Evolutionary conservation across 2,888 invertebrate species (phyloP).

Genomic region (Calephelis perditalis): DNA sequence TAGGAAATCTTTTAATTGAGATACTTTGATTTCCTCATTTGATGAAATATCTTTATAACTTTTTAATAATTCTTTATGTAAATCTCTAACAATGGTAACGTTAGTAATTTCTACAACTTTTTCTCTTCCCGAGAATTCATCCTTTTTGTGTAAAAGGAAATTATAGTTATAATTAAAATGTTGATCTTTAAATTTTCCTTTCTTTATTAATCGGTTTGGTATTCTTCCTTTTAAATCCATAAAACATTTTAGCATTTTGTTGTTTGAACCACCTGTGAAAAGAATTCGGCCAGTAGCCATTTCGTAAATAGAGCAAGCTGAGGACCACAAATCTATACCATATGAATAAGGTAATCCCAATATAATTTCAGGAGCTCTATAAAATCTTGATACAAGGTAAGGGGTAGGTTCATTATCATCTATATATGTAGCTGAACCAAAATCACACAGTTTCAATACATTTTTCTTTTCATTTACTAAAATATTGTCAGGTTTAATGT

Average conservation of each 20-base stretch:
- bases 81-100: conserved; percentile 88
- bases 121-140: conserved; percentile 97
- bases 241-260: conserved; percentile 98
- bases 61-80: conserved; percentile 91
- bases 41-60: conserved; percentile 87
- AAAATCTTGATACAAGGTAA: conserved; percentile 98
- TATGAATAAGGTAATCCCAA: conserved; percentile 96
- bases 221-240: conserved; percentile 99
- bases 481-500: conserved; percentile 99
- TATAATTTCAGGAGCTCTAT: conserved; percentile 99
- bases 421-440: conserved; percentile 96
- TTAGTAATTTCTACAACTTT: conserved; percentile 95
- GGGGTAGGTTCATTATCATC: conserved; percentile 98
- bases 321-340: conserved; percentile 98
- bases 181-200: conserved; percentile 96
- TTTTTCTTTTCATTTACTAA: conserved; percentile 98
- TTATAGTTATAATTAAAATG: conserved; percentile 98
- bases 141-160: conserved; percentile 97
- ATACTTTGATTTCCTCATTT: conserved; percentile 91
- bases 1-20: conserved; percentile 93
- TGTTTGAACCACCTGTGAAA: conserved; percentile 98
- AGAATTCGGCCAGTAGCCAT: conserved; percentile 98
- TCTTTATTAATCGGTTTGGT: conserved; percentile 94
- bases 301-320: conserved; percentile 98
- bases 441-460: conserved; percentile 97